Evolutionary conservation across 1,140 invertebrate species (phyloP).

Genomic region (Hylyphantes graminicola): DNA sequence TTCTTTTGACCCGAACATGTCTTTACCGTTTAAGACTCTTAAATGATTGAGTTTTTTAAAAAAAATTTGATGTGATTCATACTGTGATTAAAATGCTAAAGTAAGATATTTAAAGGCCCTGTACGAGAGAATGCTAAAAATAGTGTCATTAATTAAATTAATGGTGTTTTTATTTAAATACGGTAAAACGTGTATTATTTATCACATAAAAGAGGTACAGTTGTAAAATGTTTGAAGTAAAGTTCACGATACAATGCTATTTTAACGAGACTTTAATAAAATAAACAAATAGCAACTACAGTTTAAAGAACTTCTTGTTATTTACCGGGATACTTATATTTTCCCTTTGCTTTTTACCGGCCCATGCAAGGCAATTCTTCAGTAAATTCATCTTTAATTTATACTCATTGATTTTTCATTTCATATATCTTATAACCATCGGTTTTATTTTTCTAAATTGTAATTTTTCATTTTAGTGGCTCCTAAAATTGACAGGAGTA

Average conservation of each 20-base stretch:
- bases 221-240: no score
- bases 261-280: no score
- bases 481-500: constrained; percentile 89
- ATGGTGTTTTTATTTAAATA: neutral
- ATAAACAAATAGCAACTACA: no score
- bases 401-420: neutral
- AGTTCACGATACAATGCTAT: no score
- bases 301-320: no score
- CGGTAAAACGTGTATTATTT: neutral
- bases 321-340: no score
- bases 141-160: neutral
- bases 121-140: no score
- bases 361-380: neutral
- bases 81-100: no score
- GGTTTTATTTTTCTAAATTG: constrained; percentile 70
- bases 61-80: no score
- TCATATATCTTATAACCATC: neutral
- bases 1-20: neutral
- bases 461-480: constrained; percentile 92
- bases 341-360: neutral
- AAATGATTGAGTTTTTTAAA: no score
- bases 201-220: neutral
- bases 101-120: no score
- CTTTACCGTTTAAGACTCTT: no score
- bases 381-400: neutral